Evolutionary conservation across 2,797 vertebrate genomes (phyloP), one percentile per base, ranked within the genome.

Genomic region (Ambastaia sidthimunki): DNA sequence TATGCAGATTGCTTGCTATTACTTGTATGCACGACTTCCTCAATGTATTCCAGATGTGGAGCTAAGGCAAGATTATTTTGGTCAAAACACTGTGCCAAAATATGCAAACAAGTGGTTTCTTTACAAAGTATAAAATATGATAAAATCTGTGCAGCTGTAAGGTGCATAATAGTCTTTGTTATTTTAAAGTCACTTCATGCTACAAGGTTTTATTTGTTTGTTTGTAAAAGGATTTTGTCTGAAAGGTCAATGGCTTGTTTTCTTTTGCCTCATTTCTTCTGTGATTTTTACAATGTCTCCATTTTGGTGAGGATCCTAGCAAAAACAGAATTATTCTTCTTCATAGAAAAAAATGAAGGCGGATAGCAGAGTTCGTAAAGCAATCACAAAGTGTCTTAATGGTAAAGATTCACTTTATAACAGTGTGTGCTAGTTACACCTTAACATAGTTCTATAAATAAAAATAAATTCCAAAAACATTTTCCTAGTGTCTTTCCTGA

Each of bases 401-500:
- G 95, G 96, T 96, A 92, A 92, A 82, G 11, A 80, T 67, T 34
- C 10, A 13, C 3, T 44, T 25, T 34, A 31, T 67, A 62, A 50
- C 34, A 68, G 16, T 16, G 9, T 25, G 9, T 74, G 4, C 16
- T 48, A 37, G 7, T 78, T 7, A 0, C 10, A 48, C 11, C 76
- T 0, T 50, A 0, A 16, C 31, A 28, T n/a, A 13, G 13, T 54
- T n/a, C n/a, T n/a, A n/a, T n/a, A n/a, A n/a, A n/a, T n/a, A n/a
- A n/a, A n/a, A n/a, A n/a, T n/a, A n/a, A n/a, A n/a, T n/a, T n/a
- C n/a, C n/a, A n/a, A n/a, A n/a, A n/a, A n/a, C n/a, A n/a, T n/a
- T n/a, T n/a, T n/a, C n/a, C n/a, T n/a, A 97, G 96, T 89, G 87
- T 90, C 91, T 59, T 92, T 92, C 57, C 57, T 94, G 81, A 92